A percentile compares a stretch with the other conserved stretches of the same genome.
These are phyloP conservation scores for Candidula unifasciata DNA, from an alignment of 2,888 invertebrate species.

Conservation along the genomic window DNA sequence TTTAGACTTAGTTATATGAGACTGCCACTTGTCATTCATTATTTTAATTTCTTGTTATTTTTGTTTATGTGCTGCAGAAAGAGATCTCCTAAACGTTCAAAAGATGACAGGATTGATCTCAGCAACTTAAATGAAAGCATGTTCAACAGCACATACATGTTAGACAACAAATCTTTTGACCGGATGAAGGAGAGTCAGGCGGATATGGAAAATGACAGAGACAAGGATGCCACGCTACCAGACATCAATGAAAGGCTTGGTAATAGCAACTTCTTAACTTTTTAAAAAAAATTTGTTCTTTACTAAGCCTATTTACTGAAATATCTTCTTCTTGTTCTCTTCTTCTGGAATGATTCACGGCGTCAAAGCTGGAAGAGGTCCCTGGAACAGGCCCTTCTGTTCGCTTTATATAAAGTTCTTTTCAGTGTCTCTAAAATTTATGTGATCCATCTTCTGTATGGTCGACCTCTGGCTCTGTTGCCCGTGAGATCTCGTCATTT, in stretches of 20 bases:
- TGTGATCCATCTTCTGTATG: no score
- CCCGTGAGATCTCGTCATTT: no score
- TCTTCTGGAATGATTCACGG: no score
- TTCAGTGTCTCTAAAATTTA: no score
- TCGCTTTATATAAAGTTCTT: no score
- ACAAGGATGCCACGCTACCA: constrained; percentile 60
- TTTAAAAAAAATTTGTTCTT: background rate
- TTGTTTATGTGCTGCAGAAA: background rate
- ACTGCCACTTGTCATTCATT: no score
- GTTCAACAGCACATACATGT: constrained; percentile 18
- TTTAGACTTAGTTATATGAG: no score
- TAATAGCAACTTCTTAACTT: constrained; percentile 47
- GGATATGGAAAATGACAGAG: constrained; percentile 9
- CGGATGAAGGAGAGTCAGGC: constrained; percentile 11
- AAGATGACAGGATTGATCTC: constrained; percentile 26
- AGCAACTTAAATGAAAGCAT: constrained; percentile 46
- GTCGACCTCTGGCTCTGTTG: no score
- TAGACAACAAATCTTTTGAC: constrained; percentile 26
- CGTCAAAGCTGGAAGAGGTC: no score
- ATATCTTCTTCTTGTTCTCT: no score
- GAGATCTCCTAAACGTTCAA: constrained; percentile 24
- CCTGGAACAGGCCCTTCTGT: no score
- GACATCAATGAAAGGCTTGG: constrained; percentile 73
- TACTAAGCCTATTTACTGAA: no score
- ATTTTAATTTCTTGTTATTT: background rate